These are phyloP conservation scores for Baryphthengus martii DNA, from an alignment of 2,113 vertebrate species.

Conservation along the genomic window DNA sequence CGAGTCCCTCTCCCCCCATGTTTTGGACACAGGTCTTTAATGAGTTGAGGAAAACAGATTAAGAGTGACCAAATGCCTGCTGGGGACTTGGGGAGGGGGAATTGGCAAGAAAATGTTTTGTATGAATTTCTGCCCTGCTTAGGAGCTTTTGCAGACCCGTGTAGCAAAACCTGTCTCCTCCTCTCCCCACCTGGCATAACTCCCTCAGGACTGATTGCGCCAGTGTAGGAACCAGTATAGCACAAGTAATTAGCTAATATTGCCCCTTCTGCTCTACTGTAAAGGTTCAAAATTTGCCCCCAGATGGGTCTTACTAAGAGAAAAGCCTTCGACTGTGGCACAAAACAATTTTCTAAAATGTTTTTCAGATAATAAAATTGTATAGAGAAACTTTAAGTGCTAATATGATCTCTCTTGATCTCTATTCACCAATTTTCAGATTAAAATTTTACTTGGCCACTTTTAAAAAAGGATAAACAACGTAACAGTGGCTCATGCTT, in stretches of 20 bases:
- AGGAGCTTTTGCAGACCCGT: neutral
- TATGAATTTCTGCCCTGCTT: constrained; percentile 26
- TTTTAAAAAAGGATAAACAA: neutral
- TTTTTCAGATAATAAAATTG: neutral
- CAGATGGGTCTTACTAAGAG: neutral
- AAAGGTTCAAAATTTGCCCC: neutral
- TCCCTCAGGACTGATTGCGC: constrained; percentile 42
- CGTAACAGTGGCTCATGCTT: neutral
- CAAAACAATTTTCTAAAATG: neutral
- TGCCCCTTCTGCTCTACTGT: constrained; percentile 4
- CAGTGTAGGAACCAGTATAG: neutral
- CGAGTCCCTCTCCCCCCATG: neutral
- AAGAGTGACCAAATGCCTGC: neutral
- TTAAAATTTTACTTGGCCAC: neutral
- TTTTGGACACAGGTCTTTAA: constrained; percentile 20
- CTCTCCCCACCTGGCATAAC: constrained; percentile 50
- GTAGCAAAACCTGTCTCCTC: constrained; percentile 41
- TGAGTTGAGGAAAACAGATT: constrained; percentile 21
- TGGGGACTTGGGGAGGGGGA: neutral
- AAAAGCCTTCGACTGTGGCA: neutral
- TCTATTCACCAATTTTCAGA: neutral
- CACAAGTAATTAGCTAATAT: constrained; percentile 28
- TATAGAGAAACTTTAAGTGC: neutral
- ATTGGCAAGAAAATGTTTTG: constrained; percentile 26
- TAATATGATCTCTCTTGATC: neutral